These are phyloP conservation scores for Electrophaes corylata DNA, from an alignment of 2,888 invertebrate species.

Conservation along the genomic window DNA sequence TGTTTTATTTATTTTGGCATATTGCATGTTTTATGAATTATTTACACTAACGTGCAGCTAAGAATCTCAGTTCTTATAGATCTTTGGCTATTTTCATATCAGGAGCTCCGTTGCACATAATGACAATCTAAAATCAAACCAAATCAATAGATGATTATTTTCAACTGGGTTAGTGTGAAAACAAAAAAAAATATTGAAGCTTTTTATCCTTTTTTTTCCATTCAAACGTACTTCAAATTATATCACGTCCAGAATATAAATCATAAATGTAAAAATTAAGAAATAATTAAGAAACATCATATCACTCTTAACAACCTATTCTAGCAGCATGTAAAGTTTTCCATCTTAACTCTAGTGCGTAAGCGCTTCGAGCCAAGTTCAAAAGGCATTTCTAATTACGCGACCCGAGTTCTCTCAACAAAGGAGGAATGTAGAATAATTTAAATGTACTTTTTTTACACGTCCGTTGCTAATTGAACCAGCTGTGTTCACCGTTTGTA, in stretches of 20 bases:
- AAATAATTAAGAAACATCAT: too few species aligned
- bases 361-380: background rate
- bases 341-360: background rate
- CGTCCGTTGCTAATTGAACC: constrained; percentile 16
- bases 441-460: constrained; percentile 17
- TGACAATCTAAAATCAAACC: too few species aligned
- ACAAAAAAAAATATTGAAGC: too few species aligned
- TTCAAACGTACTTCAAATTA: too few species aligned
- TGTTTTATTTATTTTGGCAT: background rate
- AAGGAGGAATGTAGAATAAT: too few species aligned
- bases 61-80: background rate
- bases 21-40: too few species aligned
- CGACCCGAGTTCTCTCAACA: constrained; percentile 12
- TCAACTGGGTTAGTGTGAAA: background rate
- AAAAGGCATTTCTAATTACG: constrained; percentile 13
- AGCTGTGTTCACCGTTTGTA: constrained; percentile 20
- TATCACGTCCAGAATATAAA: too few species aligned
- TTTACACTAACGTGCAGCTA: background rate
- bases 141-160: too few species aligned
- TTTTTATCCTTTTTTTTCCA: too few species aligned
- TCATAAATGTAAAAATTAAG: too few species aligned
- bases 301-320: too few species aligned
- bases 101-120: too few species aligned
- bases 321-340: background rate
- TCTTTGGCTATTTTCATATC: background rate